phyloP scores from a whole-genome alignment of 2,888 invertebrate species.

The Ditylenchus weischeri region DNA sequence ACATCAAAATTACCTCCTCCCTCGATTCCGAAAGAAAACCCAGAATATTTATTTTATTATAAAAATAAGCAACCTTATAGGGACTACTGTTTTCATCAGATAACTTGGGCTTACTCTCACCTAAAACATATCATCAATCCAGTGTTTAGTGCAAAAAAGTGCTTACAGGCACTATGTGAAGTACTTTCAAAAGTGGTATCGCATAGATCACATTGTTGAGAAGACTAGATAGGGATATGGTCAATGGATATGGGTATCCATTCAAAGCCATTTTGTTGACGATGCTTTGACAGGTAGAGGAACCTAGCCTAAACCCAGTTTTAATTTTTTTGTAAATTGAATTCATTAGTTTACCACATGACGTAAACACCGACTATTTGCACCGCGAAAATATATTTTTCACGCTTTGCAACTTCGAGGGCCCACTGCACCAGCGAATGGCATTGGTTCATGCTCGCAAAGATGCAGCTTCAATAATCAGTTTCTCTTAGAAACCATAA shows the following conservation, averaged over 20 bases:
- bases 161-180: conserved; percentile 31
- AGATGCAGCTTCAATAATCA: too few species aligned
- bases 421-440: too few species aligned
- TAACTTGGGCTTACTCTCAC: too few species aligned
- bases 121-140: neutral
- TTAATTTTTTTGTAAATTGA: neutral
- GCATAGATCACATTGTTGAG: conserved; percentile 44
- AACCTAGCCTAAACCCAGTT: neutral
- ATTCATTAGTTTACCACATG: conserved; percentile 37
- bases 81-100: too few species aligned
- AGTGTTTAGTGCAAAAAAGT: conserved; percentile 18
- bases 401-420: too few species aligned
- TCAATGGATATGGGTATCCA: conserved; percentile 51
- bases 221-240: conserved; percentile 45
- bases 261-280: conserved; percentile 47
- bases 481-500: too few species aligned
- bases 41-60: too few species aligned
- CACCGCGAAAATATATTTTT: conserved; percentile 27
- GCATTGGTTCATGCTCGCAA: too few species aligned
- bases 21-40: neutral
- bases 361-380: conserved; percentile 41
- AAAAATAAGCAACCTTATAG: too few species aligned
- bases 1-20: too few species aligned
- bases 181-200: conserved; percentile 34
- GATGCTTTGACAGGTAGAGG: conserved; percentile 33